Evolutionary conservation across 2,888 invertebrate species (phyloP).

Genomic region (Pelosia muscerda): DNA sequence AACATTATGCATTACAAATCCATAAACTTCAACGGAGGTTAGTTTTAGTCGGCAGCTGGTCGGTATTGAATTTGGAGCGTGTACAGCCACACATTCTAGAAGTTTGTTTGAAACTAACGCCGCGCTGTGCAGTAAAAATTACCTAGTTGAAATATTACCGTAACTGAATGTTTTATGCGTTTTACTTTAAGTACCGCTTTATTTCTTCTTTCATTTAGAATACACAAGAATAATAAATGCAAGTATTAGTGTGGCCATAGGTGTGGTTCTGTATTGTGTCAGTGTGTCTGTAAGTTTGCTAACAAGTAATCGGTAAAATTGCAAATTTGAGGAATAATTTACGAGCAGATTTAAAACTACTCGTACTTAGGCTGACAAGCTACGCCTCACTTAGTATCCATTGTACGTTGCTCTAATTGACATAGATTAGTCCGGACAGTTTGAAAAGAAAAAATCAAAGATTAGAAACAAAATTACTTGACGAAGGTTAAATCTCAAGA

Average conservation of each 20-base stretch:
- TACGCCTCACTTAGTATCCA: too few relatives aligned
- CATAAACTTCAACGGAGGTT: conserved; percentile 58
- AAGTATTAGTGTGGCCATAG: not conserved
- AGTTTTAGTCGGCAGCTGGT: conserved; percentile 64
- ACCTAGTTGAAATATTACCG: conserved; percentile 66
- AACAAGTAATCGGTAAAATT: not conserved
- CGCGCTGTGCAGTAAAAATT: conserved; percentile 65
- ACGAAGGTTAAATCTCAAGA: conserved; percentile 17
- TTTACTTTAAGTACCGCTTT: conserved; percentile 26
- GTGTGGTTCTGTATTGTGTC: not conserved
- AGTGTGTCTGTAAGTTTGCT: not conserved
- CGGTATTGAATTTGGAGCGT: conserved; percentile 70
- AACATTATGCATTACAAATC: conserved; percentile 38
- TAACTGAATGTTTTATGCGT: conserved; percentile 51
- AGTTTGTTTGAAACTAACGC: conserved; percentile 77
- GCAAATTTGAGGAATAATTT: too few relatives aligned
- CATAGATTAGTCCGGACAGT: not conserved
- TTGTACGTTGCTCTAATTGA: not conserved
- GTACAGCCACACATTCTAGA: conserved; percentile 59
- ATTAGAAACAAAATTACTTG: conserved; percentile 5
- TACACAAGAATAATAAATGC: too few relatives aligned
- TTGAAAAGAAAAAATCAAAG: not conserved
- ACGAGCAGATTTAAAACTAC: too few relatives aligned
- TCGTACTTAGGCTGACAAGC: too few relatives aligned
- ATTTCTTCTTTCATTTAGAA: conserved; percentile 26